A percentile compares a stretch with the other conserved stretches of the same genome.
Evolutionary conservation across 2,797 vertebrate genomes (phyloP).

Genomic region (Psittacula derbiana): DNA sequence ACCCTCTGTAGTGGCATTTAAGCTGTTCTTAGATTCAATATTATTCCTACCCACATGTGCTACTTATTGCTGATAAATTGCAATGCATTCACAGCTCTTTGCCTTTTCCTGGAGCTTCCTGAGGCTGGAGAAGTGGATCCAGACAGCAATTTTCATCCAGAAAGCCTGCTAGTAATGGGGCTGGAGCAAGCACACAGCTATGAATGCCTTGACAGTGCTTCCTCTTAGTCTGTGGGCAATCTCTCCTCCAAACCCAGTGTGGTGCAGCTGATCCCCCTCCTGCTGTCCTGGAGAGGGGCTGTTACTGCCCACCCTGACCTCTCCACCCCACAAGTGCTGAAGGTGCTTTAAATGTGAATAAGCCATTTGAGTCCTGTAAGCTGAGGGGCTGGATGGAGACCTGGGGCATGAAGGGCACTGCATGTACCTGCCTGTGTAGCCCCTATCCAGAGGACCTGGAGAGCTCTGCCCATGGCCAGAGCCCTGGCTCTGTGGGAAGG

Average conservation of each 20-base stretch:
- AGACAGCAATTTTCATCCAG: not conserved
- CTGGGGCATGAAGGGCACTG: not conserved
- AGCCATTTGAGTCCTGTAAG: not conserved
- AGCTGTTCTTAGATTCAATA: not conserved
- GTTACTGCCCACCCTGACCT: not conserved
- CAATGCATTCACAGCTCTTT: not conserved
- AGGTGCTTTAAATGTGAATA: not conserved
- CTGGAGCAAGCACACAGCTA: not conserved
- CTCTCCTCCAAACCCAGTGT: not conserved
- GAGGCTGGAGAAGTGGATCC: not conserved
- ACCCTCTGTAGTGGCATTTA: not conserved
- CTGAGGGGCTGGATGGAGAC: not conserved
- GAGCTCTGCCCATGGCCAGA: not conserved
- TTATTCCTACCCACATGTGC: not conserved
- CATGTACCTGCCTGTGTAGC: rapidly evolving
- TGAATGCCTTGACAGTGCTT: not conserved
- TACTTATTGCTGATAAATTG: not conserved
- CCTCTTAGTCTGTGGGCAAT: not conserved
- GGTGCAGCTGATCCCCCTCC: not conserved
- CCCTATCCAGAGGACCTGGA: not conserved
- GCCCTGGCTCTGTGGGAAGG: not conserved
- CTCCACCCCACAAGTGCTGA: not conserved
- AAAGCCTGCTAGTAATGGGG: not conserved
- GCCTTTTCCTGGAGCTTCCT: not conserved
- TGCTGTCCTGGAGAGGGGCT: not conserved